These are phyloP conservation scores for Tetheella fluctuosa DNA, from an alignment of 2,888 invertebrate genomes.

Conservation along the genomic window DNA sequence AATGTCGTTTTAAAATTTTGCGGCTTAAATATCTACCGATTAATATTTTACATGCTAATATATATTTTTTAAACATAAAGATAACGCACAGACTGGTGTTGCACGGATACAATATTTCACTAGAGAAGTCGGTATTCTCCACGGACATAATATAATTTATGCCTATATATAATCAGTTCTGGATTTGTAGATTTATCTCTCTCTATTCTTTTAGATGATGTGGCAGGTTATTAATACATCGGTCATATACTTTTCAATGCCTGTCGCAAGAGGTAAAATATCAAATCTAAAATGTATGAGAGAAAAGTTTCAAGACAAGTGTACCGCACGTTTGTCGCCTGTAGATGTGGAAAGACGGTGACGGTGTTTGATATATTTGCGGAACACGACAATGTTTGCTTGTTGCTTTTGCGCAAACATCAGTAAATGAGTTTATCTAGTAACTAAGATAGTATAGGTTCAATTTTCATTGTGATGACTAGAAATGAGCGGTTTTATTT, in stretches of 20 bases:
- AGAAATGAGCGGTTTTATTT: background rate
- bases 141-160: background rate
- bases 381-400: constrained; percentile 43
- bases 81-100: background rate
- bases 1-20: too few species aligned
- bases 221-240: too few species aligned
- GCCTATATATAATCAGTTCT: background rate
- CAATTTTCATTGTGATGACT: background rate
- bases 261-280: too few species aligned
- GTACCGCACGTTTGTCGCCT: background rate
- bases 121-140: too few species aligned
- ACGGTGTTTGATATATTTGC: constrained; percentile 44
- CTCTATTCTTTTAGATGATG: too few species aligned
- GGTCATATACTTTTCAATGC: too few species aligned
- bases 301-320: background rate
- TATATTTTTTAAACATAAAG: too few species aligned
- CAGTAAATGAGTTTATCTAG: constrained; percentile 50
- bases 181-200: background rate
- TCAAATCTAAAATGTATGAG: background rate
- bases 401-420: constrained; percentile 43
- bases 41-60: background rate
- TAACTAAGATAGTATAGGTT: constrained; percentile 27
- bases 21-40: background rate
- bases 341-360: background rate
- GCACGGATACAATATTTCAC: background rate